These are phyloP conservation scores for Pagetopsis macropterus DNA, from an alignment of 2,797 vertebrate genomes.

Conservation along the genomic window DNA sequence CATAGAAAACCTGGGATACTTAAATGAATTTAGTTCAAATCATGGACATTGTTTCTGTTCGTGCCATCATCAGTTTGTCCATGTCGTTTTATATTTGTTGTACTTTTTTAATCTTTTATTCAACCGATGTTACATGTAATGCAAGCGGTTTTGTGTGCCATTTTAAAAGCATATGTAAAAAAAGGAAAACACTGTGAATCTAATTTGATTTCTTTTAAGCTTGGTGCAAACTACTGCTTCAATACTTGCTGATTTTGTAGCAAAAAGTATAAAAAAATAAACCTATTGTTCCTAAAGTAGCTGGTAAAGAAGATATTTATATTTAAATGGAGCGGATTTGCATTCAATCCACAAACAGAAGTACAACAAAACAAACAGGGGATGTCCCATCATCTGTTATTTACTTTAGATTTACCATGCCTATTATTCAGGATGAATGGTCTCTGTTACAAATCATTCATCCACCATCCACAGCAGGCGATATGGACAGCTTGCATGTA, in stretches of 20 bases:
- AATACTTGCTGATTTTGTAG: conserved; percentile 27
- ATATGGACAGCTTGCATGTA: conserved; percentile 9
- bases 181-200: not conserved
- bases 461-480: conserved; percentile 54
- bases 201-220: not conserved
- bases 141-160: not conserved
- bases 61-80: too few species aligned
- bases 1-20: not conserved
- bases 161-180: not conserved
- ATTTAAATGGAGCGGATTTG: not conserved
- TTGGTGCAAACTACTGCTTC: conserved; percentile 33
- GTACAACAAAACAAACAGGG: conserved; percentile 9
- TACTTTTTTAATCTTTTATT: too few species aligned
- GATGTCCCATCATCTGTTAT: conserved; percentile 8
- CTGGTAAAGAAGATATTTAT: not conserved
- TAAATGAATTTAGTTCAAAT: not conserved
- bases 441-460: conserved; percentile 35
- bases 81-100: too few species aligned
- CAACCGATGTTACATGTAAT: too few species aligned
- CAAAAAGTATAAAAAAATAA: too few species aligned
- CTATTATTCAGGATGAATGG: conserved; percentile 38
- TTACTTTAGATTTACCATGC: conserved; percentile 23
- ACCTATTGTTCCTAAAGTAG: conserved; percentile 1
- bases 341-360: conserved; percentile 22
- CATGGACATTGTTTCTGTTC: too few species aligned